A percentile compares a stretch with the other conserved stretches of the same genome.
Evolutionary conservation across 2,797 vertebrate species (phyloP).

Genomic region (Pagetopsis macropterus): DNA sequence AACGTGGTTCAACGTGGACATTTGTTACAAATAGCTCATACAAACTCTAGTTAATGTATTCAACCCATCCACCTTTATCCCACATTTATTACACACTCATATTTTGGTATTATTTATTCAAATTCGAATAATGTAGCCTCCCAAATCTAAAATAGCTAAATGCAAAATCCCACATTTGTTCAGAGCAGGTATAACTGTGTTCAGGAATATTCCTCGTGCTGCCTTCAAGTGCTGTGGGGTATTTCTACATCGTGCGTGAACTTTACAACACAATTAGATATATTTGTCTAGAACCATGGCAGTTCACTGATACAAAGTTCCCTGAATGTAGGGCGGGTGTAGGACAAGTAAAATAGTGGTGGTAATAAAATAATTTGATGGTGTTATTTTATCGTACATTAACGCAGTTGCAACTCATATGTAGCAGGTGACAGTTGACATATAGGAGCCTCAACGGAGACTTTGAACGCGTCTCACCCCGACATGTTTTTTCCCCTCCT

Average conservation of each 20-base stretch:
- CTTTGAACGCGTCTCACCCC: slow-evolving; percentile 51
- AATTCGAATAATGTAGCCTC: background rate
- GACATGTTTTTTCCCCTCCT: slow-evolving; percentile 67
- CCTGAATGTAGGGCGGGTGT: rapidly evolving
- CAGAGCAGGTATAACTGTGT: slow-evolving; percentile 18
- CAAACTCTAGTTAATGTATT: background rate
- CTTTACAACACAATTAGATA: background rate
- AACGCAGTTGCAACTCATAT: background rate
- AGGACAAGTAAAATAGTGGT: rapidly evolving
- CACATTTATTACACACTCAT: background rate
- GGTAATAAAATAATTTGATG: rapidly evolving
- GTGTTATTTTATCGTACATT: background rate
- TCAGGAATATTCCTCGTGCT: slow-evolving; percentile 58
- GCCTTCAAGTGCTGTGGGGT: slow-evolving; percentile 43
- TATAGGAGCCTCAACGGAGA: background rate
- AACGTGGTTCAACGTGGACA: background rate
- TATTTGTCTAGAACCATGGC: rapidly evolving
- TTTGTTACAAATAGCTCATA: background rate
- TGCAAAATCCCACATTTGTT: background rate
- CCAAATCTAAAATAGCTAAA: background rate
- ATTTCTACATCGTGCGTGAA: rapidly evolving
- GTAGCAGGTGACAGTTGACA: background rate
- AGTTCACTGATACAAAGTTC: background rate
- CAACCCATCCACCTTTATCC: background rate
- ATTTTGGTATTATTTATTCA: background rate